Evolutionary conservation across 2,113 vertebrate genomes (phyloP), one percentile per base, ranked within the genome.

Genomic region (Cynocephalus volans): DNA sequence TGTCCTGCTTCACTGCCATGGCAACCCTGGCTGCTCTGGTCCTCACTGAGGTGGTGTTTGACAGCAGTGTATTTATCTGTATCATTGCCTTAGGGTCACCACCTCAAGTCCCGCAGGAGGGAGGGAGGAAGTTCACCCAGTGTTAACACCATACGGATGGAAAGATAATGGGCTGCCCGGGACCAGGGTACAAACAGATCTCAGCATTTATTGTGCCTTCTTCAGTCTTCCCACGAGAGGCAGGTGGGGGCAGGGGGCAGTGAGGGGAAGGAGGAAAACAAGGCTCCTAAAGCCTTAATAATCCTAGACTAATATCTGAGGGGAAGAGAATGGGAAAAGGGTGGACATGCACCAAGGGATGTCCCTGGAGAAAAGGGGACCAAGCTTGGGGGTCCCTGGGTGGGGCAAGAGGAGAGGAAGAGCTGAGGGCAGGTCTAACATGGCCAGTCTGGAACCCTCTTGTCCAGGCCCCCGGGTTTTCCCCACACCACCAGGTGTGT

Each of bases 151-250:
- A 52, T n/a, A 26, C 31, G 89, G 95, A 97, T 90, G 93, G 96
- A 93, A 86, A 85, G 85, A 92, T 70, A 96, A 90, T 93, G 77
- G 89, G 95, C 85, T 88, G 91, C 65, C 58, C 21, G 5, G 77
- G 90, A 94, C 93, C 85, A 90, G 83, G 92, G 88, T 86, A 95
- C 95, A 93, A 45, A 96, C 45, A 91, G 95, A 93, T 79, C 14
- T 84, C 36, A 0, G 76, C 70, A 24, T 98, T 98, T 98, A 97
- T 98, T 98, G 93, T 73, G 60, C 72, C 58, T 97, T 93, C 87
- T 80, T 52, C 58, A 54, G 90, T 19, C 87, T 95, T 96, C 94
- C 88, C 88, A 0, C 1, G 94, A 95, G 97, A 79, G 85, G n/a
- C 17, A 1, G 52, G 56, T 4, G 50, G 54, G 72, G 41, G 50